Evolutionary conservation across 2,888 invertebrate species (phyloP).

Genomic region (Pomacea canaliculata): DNA sequence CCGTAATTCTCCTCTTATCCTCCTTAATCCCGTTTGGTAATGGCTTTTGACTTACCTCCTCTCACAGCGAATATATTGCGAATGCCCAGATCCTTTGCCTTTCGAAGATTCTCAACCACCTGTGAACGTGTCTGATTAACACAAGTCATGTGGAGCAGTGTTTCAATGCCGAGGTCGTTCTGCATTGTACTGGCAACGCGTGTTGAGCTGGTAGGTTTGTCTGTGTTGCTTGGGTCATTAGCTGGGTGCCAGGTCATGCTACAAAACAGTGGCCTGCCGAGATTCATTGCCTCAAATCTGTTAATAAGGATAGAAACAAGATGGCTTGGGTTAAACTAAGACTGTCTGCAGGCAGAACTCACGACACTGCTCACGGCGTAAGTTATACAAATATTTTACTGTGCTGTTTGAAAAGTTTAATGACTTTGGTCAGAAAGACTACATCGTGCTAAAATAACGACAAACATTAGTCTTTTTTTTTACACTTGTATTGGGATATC

Average conservation of each 20-base stretch:
- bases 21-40: too few species aligned
- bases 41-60: slow-evolving; percentile 76
- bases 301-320: too few species aligned
- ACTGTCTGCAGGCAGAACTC: too few species aligned
- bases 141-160: slow-evolving; percentile 76
- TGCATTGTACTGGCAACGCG: slow-evolving; percentile 74
- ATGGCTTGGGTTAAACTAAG: too few species aligned
- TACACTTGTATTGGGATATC: too few species aligned
- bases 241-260: slow-evolving; percentile 76
- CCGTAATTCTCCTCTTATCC: too few species aligned
- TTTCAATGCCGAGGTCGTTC: slow-evolving; percentile 74
- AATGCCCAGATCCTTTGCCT: slow-evolving; percentile 77
- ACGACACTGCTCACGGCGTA: too few species aligned
- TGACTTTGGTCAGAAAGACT: too few species aligned
- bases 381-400: too few species aligned
- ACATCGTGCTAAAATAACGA: too few species aligned
- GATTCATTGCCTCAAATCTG: slow-evolving; percentile 72
- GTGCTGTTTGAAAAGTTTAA: too few species aligned
- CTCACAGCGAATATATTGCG: slow-evolving; percentile 80
- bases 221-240: slow-evolving; percentile 72
- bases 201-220: slow-evolving; percentile 74
- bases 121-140: slow-evolving; percentile 70
- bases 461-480: too few species aligned
- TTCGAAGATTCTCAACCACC: slow-evolving; percentile 72
- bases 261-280: slow-evolving; percentile 74